These are phyloP conservation scores for Gyps fulvus DNA, from an alignment of 2,113 vertebrate genomes.

Conservation along the genomic window DNA sequence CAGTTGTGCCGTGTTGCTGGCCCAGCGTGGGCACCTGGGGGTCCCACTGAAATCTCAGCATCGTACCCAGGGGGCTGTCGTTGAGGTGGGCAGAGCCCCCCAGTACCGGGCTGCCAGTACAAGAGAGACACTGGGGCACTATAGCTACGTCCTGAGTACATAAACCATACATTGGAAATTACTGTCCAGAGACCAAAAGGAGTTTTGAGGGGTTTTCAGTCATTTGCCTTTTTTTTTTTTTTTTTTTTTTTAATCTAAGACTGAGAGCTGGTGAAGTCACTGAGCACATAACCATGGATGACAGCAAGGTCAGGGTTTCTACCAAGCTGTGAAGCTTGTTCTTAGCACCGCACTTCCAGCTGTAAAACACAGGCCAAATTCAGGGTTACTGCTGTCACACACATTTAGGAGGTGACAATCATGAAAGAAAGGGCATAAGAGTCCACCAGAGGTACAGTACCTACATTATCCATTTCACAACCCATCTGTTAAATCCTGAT, in stretches of 20 bases:
- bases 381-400: constrained; percentile 24
- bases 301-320: not conserved
- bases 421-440: not conserved
- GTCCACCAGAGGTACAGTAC: not conserved
- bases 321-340: constrained; percentile 21
- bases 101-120: fast-evolving
- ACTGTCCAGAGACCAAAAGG: not conserved
- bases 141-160: fast-evolving
- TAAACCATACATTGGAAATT: not conserved
- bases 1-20: not conserved
- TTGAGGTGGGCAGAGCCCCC: not conserved
- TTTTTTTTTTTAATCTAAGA: too few relatives aligned
- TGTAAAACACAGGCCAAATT: constrained; percentile 8
- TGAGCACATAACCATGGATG: not conserved
- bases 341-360: constrained; percentile 13
- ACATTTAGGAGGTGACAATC: constrained; percentile 19
- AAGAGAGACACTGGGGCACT: fast-evolving
- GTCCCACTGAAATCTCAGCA: not conserved
- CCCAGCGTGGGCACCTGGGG: fast-evolving
- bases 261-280: not conserved
- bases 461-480: constrained; percentile 5
- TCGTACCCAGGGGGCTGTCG: fast-evolving
- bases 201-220: not conserved
- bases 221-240: not conserved
- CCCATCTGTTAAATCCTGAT: not conserved